phyloP scores from a whole-genome alignment of 2,113 vertebrate genomes.

The Leiothrix lutea region DNA sequence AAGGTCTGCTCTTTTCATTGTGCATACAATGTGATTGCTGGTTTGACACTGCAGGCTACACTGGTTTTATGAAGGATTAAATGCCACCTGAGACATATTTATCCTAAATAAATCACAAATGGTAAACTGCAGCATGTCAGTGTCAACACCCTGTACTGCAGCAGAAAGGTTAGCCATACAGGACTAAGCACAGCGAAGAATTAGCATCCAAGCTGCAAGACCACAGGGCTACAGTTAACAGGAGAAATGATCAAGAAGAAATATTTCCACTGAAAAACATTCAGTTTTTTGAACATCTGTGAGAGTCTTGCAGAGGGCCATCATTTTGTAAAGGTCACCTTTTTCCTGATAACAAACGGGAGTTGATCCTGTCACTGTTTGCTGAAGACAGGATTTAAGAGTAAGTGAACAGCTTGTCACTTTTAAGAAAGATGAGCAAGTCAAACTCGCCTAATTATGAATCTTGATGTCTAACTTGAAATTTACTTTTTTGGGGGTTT shows the following conservation, averaged over 20 bases:
- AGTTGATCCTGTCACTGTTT: conserved; percentile 75
- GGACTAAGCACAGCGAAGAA: conserved; percentile 62
- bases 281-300: conserved; percentile 61
- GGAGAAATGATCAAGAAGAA: conserved; percentile 70
- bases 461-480: conserved; percentile 49
- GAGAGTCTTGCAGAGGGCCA: conserved; percentile 72
- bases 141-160: conserved; percentile 74
- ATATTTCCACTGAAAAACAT: conserved; percentile 69
- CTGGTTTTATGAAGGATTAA: conserved; percentile 82
- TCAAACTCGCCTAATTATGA: conserved; percentile 69
- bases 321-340: conserved; percentile 81
- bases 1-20: conserved; percentile 78
- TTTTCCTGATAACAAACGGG: conserved; percentile 69
- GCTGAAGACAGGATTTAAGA: conserved; percentile 65
- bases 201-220: conserved; percentile 71
- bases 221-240: conserved; percentile 50
- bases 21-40: conserved; percentile 76
- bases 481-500: conserved; percentile 39
- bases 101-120: conserved; percentile 81
- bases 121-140: conserved; percentile 79
- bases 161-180: conserved; percentile 77
- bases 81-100: conserved; percentile 83
- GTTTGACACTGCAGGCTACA: conserved; percentile 82
- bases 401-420: conserved; percentile 58
- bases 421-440: conserved; percentile 69